Conservation (phyloP, 2,797 vertebrate genomes). For the Anas bahamensis region DNA sequence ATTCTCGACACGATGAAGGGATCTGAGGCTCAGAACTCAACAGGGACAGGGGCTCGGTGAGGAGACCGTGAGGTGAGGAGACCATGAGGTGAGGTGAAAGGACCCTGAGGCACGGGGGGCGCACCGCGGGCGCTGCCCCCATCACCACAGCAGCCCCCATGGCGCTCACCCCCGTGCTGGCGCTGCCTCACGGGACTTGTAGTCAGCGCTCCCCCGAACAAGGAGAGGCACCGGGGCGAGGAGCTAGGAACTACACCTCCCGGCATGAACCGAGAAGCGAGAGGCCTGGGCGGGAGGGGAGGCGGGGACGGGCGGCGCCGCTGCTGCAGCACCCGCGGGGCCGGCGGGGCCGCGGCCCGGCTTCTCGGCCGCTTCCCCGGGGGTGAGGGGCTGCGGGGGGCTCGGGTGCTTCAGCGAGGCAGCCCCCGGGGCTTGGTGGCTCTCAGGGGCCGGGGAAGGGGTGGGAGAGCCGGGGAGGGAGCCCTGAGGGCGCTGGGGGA, state of each 20-base stretch:
- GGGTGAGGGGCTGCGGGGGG: not conserved
- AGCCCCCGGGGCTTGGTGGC: no score
- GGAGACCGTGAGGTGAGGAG: no score
- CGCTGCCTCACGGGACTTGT: slow-evolving; percentile 4
- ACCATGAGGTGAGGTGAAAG: no score
- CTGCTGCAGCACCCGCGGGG: not conserved
- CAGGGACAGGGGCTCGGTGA: no score
- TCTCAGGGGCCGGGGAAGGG: no score
- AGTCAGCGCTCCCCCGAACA: not conserved
- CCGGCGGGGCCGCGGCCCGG: not conserved
- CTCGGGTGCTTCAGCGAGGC: not conserved
- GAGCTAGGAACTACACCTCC: slow-evolving; percentile 12
- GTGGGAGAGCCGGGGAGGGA: not conserved
- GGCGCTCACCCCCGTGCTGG: not conserved
- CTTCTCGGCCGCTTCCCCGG: not conserved
- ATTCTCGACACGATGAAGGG: no score
- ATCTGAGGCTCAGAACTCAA: no score
- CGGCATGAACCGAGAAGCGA: not conserved
- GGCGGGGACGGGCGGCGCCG: not conserved
- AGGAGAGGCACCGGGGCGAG: not conserved
- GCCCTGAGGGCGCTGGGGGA: not conserved
- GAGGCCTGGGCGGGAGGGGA: not conserved
- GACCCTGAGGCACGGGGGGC: no score
- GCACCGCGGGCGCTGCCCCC: not conserved
- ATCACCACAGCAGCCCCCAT: not conserved